Conservation (phyloP, 2,797 vertebrate genomes). For the Fringilla coelebs region DNA sequence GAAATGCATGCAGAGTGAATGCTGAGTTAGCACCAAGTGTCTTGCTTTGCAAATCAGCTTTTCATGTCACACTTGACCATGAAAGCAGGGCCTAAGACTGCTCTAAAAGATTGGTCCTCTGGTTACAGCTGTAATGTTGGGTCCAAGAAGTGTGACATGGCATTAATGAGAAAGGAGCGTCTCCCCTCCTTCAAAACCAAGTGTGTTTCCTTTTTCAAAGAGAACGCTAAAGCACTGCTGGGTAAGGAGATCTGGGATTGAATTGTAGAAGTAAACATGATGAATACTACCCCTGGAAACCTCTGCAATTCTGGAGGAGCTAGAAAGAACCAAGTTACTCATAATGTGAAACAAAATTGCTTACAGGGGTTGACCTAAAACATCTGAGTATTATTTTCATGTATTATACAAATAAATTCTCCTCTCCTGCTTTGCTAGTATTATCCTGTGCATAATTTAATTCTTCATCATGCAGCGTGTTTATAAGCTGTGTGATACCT, state of each 20-base stretch:
- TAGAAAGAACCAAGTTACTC: background rate
- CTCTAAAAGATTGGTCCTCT: background rate
- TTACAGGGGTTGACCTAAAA: background rate
- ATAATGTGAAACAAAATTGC: background rate
- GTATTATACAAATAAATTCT: background rate
- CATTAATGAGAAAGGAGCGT: background rate
- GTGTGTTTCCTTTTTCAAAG: background rate
- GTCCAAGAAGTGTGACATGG: background rate
- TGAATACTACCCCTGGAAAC: background rate
- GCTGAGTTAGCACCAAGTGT: background rate
- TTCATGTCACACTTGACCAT: background rate
- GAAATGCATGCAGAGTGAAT: background rate
- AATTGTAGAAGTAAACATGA: background rate
- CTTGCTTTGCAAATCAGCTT: background rate
- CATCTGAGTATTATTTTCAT: background rate
- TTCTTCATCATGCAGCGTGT: background rate
- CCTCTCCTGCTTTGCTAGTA: background rate
- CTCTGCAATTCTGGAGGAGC: background rate
- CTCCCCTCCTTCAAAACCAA: background rate
- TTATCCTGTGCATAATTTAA: background rate
- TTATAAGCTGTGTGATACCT: background rate
- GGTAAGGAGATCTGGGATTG: background rate
- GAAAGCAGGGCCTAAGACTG: background rate
- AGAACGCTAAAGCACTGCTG: background rate
- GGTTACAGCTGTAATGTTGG: background rate